Conservation (phyloP, 2,797 vertebrate genomes). For the Huso huso region DNA sequence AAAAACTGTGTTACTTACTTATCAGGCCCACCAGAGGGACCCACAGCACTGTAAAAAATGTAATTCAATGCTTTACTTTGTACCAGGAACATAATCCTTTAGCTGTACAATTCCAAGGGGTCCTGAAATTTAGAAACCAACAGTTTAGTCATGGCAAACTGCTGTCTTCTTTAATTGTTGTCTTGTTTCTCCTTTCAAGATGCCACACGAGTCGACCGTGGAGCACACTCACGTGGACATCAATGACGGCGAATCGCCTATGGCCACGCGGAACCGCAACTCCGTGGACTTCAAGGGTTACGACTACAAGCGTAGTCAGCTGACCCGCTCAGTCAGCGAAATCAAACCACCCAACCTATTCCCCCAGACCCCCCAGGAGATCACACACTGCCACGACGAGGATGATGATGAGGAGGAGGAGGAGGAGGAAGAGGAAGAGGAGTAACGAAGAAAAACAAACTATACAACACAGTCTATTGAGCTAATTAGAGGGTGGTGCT, state of each 20-base stretch:
- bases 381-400: constrained; percentile 97
- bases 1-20: neutral
- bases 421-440: constrained; percentile 79
- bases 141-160: too few relatives aligned
- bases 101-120: too few relatives aligned
- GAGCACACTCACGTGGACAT: constrained; percentile 87
- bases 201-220: constrained; percentile 96
- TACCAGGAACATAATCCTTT: too few relatives aligned
- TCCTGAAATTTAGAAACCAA: too few relatives aligned
- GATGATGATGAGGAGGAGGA: constrained; percentile 94
- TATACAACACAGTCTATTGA: too few relatives aligned
- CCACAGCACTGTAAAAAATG: too few relatives aligned
- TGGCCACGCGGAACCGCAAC: constrained; percentile 89
- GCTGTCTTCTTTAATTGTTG: too few relatives aligned
- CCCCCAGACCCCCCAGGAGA: constrained; percentile 90
- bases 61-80: too few relatives aligned
- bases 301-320: constrained; percentile 83
- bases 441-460: constrained; percentile 37
- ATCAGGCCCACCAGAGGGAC: too few relatives aligned
- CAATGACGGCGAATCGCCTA: constrained; percentile 80
- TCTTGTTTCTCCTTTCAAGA: constrained; percentile 50
- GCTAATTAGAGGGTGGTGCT: too few relatives aligned
- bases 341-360: constrained; percentile 96
- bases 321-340: constrained; percentile 93
- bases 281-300: constrained; percentile 88